phyloP scores from a whole-genome alignment of 2,797 vertebrate species.

The Cirrhinus molitorella region DNA sequence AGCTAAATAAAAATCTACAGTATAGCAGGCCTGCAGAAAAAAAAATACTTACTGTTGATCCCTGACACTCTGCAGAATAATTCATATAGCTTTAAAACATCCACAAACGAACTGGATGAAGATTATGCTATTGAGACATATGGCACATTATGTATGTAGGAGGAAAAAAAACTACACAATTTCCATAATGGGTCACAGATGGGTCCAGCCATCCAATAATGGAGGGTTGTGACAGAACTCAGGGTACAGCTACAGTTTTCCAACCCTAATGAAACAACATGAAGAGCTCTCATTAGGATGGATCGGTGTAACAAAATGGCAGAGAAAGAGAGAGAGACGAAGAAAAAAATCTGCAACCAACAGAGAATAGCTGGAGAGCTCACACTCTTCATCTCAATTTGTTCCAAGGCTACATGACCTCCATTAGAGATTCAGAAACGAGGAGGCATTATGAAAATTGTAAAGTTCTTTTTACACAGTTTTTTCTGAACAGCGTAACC shows the following conservation, averaged over 20 bases:
- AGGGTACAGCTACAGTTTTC: background rate
- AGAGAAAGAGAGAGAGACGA: background rate
- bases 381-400: constrained; percentile 59
- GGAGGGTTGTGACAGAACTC: constrained; percentile 19
- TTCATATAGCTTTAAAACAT: background rate
- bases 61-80: background rate
- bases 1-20: background rate
- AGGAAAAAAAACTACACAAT: background rate
- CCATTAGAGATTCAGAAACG: constrained; percentile 62
- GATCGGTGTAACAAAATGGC: constrained; percentile 53
- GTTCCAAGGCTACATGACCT: constrained; percentile 62
- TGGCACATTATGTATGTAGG: background rate
- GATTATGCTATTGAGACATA: background rate
- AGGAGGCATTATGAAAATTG: constrained; percentile 65
- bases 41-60: background rate
- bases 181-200: constrained; percentile 23
- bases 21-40: background rate
- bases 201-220: constrained; percentile 12
- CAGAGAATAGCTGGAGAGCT: constrained; percentile 46
- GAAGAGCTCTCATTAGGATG: constrained; percentile 67
- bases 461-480: constrained; percentile 50
- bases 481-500: constrained; percentile 42
- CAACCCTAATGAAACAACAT: constrained; percentile 58
- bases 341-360: constrained; percentile 45
- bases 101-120: background rate